These are phyloP conservation scores for Loriculus beryllinus DNA, from an alignment of 2,797 vertebrate genomes.

Conservation along the genomic window DNA sequence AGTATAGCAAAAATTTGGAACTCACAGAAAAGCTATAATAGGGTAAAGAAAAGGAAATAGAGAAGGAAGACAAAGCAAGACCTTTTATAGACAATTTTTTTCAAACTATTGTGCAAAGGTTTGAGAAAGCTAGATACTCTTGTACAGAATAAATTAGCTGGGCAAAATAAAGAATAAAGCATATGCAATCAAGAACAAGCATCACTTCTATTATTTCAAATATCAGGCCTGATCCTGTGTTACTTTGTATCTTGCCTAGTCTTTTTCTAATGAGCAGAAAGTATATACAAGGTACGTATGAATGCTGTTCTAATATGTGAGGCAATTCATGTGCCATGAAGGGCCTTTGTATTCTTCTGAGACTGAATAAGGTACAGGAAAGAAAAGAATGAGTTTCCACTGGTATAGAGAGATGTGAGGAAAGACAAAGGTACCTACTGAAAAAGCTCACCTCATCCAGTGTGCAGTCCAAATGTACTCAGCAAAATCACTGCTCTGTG, in stretches of 20 bases:
- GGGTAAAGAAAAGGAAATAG: background rate
- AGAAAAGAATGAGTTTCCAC: background rate
- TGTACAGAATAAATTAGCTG: background rate
- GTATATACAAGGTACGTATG: background rate
- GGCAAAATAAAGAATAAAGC: background rate
- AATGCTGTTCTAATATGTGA: background rate
- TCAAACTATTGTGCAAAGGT: background rate
- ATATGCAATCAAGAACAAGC: background rate
- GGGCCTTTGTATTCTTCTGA: background rate
- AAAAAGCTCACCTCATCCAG: background rate
- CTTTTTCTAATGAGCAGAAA: background rate
- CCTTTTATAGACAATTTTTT: background rate
- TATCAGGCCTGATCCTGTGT: background rate
- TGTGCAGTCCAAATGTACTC: background rate
- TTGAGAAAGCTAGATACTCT: background rate
- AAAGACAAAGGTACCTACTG: accelerated
- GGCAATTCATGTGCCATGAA: background rate
- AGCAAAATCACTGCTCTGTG: background rate
- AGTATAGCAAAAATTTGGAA: background rate
- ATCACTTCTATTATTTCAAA: background rate
- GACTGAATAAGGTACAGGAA: background rate
- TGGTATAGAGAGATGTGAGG: background rate
- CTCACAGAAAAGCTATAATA: background rate
- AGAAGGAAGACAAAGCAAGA: background rate
- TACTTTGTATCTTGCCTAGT: background rate